These are phyloP conservation scores for Pentalonia nigronervosa DNA, from an alignment of 1,140 invertebrate genomes.

Conservation along the genomic window DNA sequence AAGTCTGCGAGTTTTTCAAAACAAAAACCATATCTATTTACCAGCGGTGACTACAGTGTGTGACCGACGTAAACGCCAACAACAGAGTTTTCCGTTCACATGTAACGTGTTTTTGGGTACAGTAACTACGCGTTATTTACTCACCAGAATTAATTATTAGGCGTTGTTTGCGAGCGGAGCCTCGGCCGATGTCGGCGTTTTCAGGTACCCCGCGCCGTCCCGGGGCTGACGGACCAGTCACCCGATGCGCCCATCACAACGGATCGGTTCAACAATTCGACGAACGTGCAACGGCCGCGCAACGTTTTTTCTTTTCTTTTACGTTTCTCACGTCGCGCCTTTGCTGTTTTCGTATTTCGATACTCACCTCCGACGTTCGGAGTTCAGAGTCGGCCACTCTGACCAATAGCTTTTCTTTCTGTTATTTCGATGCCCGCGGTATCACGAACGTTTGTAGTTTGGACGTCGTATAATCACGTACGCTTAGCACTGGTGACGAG, in stretches of 20 bases:
- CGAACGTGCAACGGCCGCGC: neutral
- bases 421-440: neutral
- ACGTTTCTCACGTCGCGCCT: neutral
- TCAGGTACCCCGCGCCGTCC: neutral
- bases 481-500: neutral
- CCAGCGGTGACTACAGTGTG: neutral
- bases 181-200: neutral
- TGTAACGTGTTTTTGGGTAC: neutral
- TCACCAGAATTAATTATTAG: neutral
- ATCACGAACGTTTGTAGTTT: neutral
- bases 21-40: neutral
- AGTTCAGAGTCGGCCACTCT: neutral
- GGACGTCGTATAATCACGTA: neutral
- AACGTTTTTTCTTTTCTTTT: neutral
- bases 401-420: neutral
- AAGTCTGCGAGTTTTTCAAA: neutral
- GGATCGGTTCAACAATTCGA: neutral
- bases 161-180: neutral
- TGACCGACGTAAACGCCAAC: neutral
- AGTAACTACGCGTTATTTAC: neutral
- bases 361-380: neutral
- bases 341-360: too few relatives aligned
- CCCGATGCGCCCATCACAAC: neutral
- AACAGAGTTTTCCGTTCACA: neutral
- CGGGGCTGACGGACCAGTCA: neutral